Evolutionary conservation across 2,113 vertebrate species (phyloP).

Genomic region (Hirundichthys speculiger): DNA sequence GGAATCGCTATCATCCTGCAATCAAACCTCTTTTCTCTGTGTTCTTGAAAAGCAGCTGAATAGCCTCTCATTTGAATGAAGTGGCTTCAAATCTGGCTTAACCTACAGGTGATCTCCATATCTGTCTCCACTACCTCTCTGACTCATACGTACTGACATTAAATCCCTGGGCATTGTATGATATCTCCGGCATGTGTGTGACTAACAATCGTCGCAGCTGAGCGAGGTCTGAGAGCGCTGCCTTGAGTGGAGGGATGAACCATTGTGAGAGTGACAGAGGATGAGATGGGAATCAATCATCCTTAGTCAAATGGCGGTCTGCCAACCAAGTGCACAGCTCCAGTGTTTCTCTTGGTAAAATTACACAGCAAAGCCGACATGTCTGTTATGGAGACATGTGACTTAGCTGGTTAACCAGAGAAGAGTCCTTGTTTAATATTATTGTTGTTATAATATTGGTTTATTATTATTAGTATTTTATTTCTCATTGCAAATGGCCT

Average conservation of each 20-base stretch:
- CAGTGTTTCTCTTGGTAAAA: constrained; percentile 27
- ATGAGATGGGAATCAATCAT: constrained; percentile 59
- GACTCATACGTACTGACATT: not conserved
- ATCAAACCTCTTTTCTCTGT: not conserved
- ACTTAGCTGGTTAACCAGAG: constrained; percentile 9
- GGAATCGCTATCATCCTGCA: not conserved
- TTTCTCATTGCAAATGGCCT: too few relatives aligned
- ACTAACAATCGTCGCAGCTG: constrained; percentile 52
- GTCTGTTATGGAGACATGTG: constrained; percentile 53
- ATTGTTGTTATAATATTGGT: too few relatives aligned
- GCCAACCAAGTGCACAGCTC: constrained; percentile 44
- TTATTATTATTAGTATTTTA: too few relatives aligned
- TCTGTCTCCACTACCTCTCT: not conserved
- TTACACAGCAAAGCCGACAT: constrained; percentile 40
- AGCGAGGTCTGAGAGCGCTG: constrained; percentile 12
- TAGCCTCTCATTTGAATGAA: constrained; percentile 7
- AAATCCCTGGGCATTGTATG: not conserved
- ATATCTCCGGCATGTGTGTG: constrained; percentile 33
- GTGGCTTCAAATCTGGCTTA: not conserved
- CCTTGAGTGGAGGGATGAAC: constrained; percentile 35
- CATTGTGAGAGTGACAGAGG: constrained; percentile 30
- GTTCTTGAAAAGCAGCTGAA: constrained; percentile 4
- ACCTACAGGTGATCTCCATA: constrained; percentile 1
- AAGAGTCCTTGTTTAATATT: not conserved
- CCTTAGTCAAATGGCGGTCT: constrained; percentile 48